Base-by-base conservation (phyloP, 2,113 vertebrate genomes). In the Myodes glareolus region DNA sequence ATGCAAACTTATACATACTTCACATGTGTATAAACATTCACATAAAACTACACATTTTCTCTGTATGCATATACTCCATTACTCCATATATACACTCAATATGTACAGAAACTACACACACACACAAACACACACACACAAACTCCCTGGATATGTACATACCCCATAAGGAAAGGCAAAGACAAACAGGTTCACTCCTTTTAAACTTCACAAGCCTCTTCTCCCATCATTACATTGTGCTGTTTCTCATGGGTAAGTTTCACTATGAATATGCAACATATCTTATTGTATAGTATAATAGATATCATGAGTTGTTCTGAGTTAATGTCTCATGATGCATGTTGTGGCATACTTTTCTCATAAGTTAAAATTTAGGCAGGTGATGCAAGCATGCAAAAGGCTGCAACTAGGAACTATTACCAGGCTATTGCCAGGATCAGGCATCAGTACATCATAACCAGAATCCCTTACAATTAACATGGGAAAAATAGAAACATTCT, bases 161-260 rank as follows among this genome's bases (percentile, higher is more conserved):
- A 55, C 8, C 11, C 4, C 17, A 14, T 39, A 82, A 81, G 21
- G 23, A 25, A 1, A 21, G 6, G 16, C 16, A 31, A 0, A 0
- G 6, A 16, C 42, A n/a, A 45, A 33, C 8, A 58, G 3, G 23
- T 61, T 85, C 39, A 90, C 27, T 45, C 10, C 25, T 31, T 55
- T 70, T 33, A 8, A 45, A 17, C 17, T 63, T 31, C 78, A 11
- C 6, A 75, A 77, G 7, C n/a, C 47, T 81, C 12, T 5, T 91
- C 25, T 52, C 73, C 63, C 52, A 14, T 85, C 63, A 75, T 39
- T 85, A 29, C 2, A 61, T 80, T 27, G 23, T 63, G 0, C 13
- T 17, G 4, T 36, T 82, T 70, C 5, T 95, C 23, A 91, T 25
- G 39, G 73, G 55, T 39, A 19, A 36, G 6, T 91, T 92, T 73